phyloP scores from a whole-genome alignment of 1,140 invertebrate genomes.

The Drosophila repleta region DNA sequence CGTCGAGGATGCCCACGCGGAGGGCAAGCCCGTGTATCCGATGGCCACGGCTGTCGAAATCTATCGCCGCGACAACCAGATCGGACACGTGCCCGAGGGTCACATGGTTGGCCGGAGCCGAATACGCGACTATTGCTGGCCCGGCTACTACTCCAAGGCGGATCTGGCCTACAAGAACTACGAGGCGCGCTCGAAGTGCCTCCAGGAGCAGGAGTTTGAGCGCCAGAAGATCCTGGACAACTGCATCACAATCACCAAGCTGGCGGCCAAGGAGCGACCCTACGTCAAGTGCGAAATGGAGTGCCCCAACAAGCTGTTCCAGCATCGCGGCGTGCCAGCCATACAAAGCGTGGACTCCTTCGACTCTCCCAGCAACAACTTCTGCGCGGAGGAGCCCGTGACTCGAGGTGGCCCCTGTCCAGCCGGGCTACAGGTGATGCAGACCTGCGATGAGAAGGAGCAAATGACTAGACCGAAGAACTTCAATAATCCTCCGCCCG shows the following conservation, averaged over 20 bases:
- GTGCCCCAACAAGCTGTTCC: slow-evolving; percentile 32
- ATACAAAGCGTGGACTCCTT: slow-evolving; percentile 33
- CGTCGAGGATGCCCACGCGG: slow-evolving; percentile 39
- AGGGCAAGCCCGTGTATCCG: slow-evolving; percentile 52
- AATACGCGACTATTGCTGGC: slow-evolving; percentile 60
- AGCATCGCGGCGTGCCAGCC: slow-evolving; percentile 30
- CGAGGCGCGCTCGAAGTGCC: slow-evolving; percentile 52
- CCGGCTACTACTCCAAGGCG: slow-evolving; percentile 54
- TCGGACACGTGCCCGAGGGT: slow-evolving; percentile 41
- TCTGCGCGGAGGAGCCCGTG: no score
- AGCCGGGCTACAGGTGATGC: no score
- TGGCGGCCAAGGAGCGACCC: slow-evolving; percentile 55
- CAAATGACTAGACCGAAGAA: no score
- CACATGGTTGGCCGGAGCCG: slow-evolving; percentile 37
- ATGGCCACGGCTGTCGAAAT: slow-evolving; percentile 41
- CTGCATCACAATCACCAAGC: slow-evolving; percentile 56
- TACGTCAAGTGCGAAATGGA: slow-evolving; percentile 23
- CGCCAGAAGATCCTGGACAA: slow-evolving; percentile 51
- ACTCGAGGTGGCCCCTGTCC: no score
- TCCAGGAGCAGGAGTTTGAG: slow-evolving; percentile 23
- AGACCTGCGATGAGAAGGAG: no score
- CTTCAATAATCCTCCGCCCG: no score
- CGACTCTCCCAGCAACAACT: no score
- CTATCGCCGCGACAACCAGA: slow-evolving; percentile 46
- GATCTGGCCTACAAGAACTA: slow-evolving; percentile 65